Evolutionary conservation across 2,888 invertebrate species (phyloP).

Genomic region (Dinocampus coccinellae): DNA sequence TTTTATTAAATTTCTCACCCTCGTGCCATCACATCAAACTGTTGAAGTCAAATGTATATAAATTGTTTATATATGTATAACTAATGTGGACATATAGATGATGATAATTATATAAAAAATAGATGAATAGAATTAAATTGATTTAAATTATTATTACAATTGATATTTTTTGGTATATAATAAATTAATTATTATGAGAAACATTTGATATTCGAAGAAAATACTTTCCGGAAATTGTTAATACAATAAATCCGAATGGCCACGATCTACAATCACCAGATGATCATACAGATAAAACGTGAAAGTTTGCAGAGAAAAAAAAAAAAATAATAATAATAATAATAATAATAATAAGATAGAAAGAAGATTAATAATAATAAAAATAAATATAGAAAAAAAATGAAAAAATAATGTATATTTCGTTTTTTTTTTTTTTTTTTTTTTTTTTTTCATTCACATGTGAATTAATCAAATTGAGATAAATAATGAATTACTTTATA

Average conservation of each 20-base stretch:
- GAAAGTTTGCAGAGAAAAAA: conserved; percentile 4
- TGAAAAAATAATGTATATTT: too few relatives aligned
- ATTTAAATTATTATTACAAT: background rate
- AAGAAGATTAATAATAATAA: too few relatives aligned
- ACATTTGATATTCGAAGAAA: background rate
- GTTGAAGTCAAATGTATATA: background rate
- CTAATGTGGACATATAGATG: background rate
- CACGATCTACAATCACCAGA: conserved; percentile 4
- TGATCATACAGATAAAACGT: conserved; percentile 21
- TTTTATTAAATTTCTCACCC: too few relatives aligned
- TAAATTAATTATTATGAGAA: conserved; percentile 9
- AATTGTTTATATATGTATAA: background rate
- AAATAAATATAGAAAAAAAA: too few relatives aligned
- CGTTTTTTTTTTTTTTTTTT: too few relatives aligned
- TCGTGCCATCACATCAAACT: background rate
- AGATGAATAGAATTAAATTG: background rate
- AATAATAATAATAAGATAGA: too few relatives aligned
- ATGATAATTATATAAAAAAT: background rate
- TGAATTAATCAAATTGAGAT: background rate
- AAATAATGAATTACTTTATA: background rate
- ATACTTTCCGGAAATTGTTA: conserved; percentile 41
- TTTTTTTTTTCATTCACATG: too few relatives aligned
- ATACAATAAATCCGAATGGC: conserved; percentile 1
- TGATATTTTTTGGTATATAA: too few relatives aligned
- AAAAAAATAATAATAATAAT: background rate